Evolutionary conservation across 2,113 vertebrate genomes (phyloP).

Genomic region (Paraplagusia blochii): DNA sequence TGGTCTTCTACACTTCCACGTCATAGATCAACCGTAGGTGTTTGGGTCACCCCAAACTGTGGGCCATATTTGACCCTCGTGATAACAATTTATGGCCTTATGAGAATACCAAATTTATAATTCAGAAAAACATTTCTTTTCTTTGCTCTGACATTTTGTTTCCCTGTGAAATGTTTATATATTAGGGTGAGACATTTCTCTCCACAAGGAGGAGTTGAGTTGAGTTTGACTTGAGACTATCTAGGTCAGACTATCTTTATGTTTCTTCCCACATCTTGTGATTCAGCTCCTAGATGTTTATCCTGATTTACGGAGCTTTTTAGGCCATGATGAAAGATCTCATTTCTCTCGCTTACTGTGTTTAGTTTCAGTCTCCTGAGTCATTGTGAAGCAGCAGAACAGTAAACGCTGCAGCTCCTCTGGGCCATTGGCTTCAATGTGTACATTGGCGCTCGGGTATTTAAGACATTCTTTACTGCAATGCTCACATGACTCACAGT

Average conservation of each 20-base stretch:
- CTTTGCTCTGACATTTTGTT: no score
- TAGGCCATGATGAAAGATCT: constrained; percentile 53
- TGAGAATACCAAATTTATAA: no score
- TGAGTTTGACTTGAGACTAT: no score
- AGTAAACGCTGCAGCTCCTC: constrained; percentile 26
- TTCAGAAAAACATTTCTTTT: no score
- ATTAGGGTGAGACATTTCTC: no score
- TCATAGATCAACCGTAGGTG: no score
- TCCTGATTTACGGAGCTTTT: constrained; percentile 32
- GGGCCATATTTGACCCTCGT: no score
- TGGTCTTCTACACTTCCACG: no score
- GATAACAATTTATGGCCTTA: no score
- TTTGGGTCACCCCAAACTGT: no score
- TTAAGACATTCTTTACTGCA: constrained; percentile 31
- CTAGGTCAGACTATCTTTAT: constrained; percentile 2
- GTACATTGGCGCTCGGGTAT: constrained; percentile 26
- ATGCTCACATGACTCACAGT: constrained; percentile 31
- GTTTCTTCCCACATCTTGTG: background rate
- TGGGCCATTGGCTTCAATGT: constrained; percentile 55
- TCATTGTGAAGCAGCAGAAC: constrained; percentile 51
- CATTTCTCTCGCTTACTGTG: constrained; percentile 42
- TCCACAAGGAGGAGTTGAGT: no score
- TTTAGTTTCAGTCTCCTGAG: constrained; percentile 48
- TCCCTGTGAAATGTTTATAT: no score
- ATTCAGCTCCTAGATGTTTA: background rate